Evolutionary conservation across 2,113 vertebrate genomes (phyloP).

Genomic region (Hippotragus niger): DNA sequence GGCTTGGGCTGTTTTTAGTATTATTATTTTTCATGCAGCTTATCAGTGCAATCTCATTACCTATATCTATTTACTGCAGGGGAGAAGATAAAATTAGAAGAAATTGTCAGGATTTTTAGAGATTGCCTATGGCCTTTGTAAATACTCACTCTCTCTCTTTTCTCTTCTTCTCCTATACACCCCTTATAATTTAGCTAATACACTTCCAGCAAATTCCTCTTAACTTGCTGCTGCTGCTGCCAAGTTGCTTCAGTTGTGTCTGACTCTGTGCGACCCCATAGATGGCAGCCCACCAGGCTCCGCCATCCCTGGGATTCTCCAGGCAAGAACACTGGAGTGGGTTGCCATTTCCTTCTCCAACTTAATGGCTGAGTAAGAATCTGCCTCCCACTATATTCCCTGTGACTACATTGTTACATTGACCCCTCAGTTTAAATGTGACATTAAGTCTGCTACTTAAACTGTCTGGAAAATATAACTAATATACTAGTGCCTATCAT

Average conservation of each 20-base stretch:
- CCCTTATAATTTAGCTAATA: background rate
- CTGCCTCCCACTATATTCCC: background rate
- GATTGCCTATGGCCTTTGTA: background rate
- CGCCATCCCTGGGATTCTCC: too few relatives aligned
- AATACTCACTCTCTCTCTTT: background rate
- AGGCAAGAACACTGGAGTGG: too few relatives aligned
- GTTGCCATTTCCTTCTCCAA: too few relatives aligned
- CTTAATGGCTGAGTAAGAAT: background rate
- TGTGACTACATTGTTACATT: background rate
- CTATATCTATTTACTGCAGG: background rate
- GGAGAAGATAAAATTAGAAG: background rate
- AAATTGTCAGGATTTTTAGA: background rate
- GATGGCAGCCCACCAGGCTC: too few relatives aligned
- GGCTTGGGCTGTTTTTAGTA: background rate
- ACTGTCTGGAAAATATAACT: background rate
- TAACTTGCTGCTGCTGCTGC: background rate
- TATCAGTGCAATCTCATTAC: background rate
- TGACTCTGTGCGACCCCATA: too few relatives aligned
- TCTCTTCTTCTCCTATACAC: background rate
- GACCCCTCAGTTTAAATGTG: background rate
- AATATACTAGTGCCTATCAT: background rate
- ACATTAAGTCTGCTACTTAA: background rate
- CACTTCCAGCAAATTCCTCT: background rate
- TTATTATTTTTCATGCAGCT: background rate
- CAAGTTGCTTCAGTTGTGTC: too few relatives aligned